A percentile compares a stretch with the other conserved stretches of the same genome.
Evolutionary conservation across 2,113 vertebrate genomes (phyloP).

Genomic region (Amazona guildingii): DNA sequence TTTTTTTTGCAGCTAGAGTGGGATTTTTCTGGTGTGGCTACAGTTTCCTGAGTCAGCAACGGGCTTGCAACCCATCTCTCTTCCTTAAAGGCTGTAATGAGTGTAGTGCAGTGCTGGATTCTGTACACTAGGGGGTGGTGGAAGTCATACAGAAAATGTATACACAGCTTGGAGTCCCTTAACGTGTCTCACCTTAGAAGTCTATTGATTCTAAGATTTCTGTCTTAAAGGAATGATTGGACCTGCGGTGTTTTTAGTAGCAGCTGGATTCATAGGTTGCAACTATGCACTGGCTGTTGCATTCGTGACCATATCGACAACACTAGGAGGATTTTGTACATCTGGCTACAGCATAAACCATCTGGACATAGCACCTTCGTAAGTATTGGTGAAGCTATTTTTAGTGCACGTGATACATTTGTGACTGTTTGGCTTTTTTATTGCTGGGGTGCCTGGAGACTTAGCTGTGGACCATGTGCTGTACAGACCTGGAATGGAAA

Average conservation of each 20-base stretch:
- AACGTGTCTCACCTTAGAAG: rapidly evolving
- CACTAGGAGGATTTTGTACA: slow-evolving; percentile 88
- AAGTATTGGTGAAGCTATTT: slow-evolving; percentile 65
- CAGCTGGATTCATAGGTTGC: slow-evolving; percentile 88
- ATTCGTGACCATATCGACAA: slow-evolving; percentile 90
- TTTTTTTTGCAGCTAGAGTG: background rate
- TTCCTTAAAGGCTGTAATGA: background rate
- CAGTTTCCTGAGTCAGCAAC: background rate
- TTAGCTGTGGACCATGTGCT: background rate
- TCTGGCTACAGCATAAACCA: slow-evolving; percentile 97
- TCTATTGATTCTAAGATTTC: background rate
- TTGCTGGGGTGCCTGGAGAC: background rate
- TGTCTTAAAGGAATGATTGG: slow-evolving; percentile 88
- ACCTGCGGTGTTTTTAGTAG: slow-evolving; percentile 89
- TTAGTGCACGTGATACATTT: background rate
- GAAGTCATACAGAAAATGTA: rapidly evolving
- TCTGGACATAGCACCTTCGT: slow-evolving; percentile 98
- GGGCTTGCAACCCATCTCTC: background rate
- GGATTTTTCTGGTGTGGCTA: background rate
- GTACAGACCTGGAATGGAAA: background rate
- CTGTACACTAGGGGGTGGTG: slow-evolving; percentile 64
- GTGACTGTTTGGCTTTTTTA: background rate
- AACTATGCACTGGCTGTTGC: slow-evolving; percentile 85
- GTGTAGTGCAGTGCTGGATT: background rate
- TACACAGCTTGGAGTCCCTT: background rate